Evolutionary conservation across 2,797 vertebrate species (phyloP), one percentile per base, ranked within the genome.

Genomic region (Sebastes oblongus): DNA sequence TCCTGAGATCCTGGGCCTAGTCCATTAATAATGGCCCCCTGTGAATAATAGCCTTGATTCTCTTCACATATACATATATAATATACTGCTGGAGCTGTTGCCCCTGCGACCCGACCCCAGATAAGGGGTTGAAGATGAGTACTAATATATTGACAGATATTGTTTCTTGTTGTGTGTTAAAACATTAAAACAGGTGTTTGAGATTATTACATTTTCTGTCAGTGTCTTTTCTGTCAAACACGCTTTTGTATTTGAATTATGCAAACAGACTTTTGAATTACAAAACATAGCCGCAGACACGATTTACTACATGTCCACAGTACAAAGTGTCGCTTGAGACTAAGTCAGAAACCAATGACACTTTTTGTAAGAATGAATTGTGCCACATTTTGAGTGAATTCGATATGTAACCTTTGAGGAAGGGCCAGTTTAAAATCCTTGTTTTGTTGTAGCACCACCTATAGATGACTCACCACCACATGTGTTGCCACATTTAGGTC

Each of bases 391-490:
- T 27, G 20, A 13, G 2, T 56, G 30, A 55, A 27, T 74, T 24
- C 1, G 4, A 67, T 36, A 11, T 76, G 25, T 20, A 30, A 36
- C 16, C 20, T 77, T 71, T 50, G 32, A 36, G 14, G 20, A 20
- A 18, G 3, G 1, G 1, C 13, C 18, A 27, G 59, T n/a, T 24
- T 24, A 22, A 64, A 50, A 29, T 34, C 3, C 2, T 56, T 64
- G 10, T 73, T 73, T 66, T 66, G 22, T 65, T 74, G n/a, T 34
- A 1, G 29, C 54, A 75, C 50, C 22, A 56, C 58, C 24, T 74
- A 3, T 25, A 39, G 14, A 74, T 83, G 69, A 81, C 12, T 89
- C 66, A 83, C 55, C 39, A 52, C 46, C 18, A 32, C 25, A 42
- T n/a, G 27, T 83, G 80, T 70, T 67, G 64, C 64, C 55, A 81